Base-by-base conservation (phyloP, 1,140 invertebrate species). In the Arctopsyche grandis region DNA sequence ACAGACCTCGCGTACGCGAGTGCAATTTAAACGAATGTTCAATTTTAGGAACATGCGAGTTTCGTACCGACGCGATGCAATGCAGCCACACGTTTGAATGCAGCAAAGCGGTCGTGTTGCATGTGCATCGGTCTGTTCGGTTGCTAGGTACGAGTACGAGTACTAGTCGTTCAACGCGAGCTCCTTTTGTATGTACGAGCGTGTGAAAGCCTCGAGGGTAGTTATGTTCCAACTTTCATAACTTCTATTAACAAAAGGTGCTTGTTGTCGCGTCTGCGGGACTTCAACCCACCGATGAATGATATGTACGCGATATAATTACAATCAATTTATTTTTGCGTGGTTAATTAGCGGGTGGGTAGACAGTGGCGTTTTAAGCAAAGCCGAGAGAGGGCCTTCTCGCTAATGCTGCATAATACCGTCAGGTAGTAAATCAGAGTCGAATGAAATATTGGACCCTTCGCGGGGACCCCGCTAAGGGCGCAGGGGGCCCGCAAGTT, bases 371-470 rank as follows among this genome's bases (percentile, higher is more conserved):
- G 44, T 26, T 69, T 38, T 63, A 69, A 46, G 56, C 52, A 71
- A 70, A 69, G 58, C 26, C 24, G 78, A 38, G 79, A 38, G 79
- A 24, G n/a, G n/a, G 29, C 75, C 69, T 52, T 69, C 22, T 19
- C 66, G 70, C 73, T 79, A 81, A 80, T 79, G 75, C 74, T 80
- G 77, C 79, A 82, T 82, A 82, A 82, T 79, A 70, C 81, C 63
- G 74, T 44, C 79, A 80, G 81, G 81, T 82, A 80, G 77, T 82
- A 82, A 82, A 82, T 82, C 81, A 82, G 69, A 74, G 70, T 66
- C 76, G 24, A 80, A 80, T 82, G 81, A 82, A 82, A 80, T 80
- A 82, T 82, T 80, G 75, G 79, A 70, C 46, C 60, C 79, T 56
- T 48, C 73, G 58, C 26, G 78, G 66, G 38, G 38, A 44, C 78